Evolutionary conservation across 2,113 vertebrate genomes (phyloP).

Genomic region (Podarcis muralis): DNA sequence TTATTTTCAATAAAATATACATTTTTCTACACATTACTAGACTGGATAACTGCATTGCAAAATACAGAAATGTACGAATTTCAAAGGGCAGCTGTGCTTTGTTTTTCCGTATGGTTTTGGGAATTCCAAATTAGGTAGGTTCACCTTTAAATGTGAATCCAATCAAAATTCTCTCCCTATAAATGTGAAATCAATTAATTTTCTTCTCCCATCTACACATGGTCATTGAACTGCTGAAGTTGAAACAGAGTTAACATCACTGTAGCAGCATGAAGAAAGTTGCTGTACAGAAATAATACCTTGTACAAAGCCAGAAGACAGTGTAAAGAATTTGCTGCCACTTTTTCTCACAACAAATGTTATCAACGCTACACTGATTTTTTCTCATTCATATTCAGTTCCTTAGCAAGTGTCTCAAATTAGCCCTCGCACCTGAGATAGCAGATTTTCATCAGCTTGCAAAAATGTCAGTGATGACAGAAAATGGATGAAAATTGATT

Average conservation of each 20-base stretch:
- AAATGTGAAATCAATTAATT: too few relatives aligned
- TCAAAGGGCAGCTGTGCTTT: too few relatives aligned
- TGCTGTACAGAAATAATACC: neutral
- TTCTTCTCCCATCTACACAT: too few relatives aligned
- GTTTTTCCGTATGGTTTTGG: too few relatives aligned
- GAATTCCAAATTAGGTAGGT: too few relatives aligned
- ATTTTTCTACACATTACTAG: too few relatives aligned
- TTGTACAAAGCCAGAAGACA: neutral
- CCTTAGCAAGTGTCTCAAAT: conserved; percentile 1
- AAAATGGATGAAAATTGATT: conserved; percentile 21
- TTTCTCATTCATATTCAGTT: neutral
- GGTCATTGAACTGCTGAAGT: neutral
- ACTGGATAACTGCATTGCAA: too few relatives aligned
- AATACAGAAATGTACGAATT: too few relatives aligned
- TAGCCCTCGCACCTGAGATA: neutral
- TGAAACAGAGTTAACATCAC: neutral
- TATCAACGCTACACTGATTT: neutral
- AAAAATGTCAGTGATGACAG: neutral
- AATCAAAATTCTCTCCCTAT: too few relatives aligned
- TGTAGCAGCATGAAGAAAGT: neutral
- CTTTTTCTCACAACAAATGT: neutral
- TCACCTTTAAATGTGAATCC: too few relatives aligned
- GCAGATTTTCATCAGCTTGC: neutral
- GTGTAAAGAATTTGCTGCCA: neutral
- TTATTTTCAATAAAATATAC: too few relatives aligned